Percentiles rank a stretch among this genome's conserved stretches.
Conservation (phyloP, 64 coral and sea anemone genomes). For the Hydrozoanthus tunicans region DNA sequence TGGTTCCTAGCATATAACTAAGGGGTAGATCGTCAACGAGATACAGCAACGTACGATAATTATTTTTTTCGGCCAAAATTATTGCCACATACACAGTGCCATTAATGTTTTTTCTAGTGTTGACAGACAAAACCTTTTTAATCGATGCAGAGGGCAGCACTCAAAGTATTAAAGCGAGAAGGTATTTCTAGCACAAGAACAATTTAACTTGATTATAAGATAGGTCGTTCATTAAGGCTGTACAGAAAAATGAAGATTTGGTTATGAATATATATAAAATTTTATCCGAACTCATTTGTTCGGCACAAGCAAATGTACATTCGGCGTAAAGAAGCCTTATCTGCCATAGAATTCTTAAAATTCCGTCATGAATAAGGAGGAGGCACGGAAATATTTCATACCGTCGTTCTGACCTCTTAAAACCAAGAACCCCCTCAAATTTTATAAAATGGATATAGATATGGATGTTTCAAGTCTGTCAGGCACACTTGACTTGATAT, state of each 20-base stretch:
- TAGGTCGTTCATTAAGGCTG: not conserved
- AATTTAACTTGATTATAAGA: not conserved
- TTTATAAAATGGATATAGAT: constrained; percentile 29
- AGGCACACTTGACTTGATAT: constrained; percentile 29
- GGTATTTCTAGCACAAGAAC: not conserved
- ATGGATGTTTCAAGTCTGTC: constrained; percentile 25
- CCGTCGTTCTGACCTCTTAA: constrained; percentile 29
- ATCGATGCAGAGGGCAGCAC: constrained; percentile 2
- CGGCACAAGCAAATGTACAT: constrained; percentile 15
- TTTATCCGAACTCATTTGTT: not conserved
- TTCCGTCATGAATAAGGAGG: constrained; percentile 40
- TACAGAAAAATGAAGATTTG: not conserved
- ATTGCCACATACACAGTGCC: constrained; percentile 5
- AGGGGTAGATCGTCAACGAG: not conserved
- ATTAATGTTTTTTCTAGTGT: constrained; percentile 47
- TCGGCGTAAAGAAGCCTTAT: constrained; percentile 13
- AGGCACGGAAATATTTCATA: constrained; percentile 37
- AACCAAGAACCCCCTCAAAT: constrained; percentile 34
- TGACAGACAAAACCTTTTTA: constrained; percentile 46
- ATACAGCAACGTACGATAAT: not conserved
- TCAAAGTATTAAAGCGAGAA: not conserved
- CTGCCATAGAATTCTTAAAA: constrained; percentile 34
- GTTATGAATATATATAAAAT: constrained; percentile 27
- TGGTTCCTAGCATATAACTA: not conserved
- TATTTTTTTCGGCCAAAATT: not conserved